These are phyloP conservation scores for Tiliacea aurago DNA, from an alignment of 2,888 invertebrate genomes.

Conservation along the genomic window DNA sequence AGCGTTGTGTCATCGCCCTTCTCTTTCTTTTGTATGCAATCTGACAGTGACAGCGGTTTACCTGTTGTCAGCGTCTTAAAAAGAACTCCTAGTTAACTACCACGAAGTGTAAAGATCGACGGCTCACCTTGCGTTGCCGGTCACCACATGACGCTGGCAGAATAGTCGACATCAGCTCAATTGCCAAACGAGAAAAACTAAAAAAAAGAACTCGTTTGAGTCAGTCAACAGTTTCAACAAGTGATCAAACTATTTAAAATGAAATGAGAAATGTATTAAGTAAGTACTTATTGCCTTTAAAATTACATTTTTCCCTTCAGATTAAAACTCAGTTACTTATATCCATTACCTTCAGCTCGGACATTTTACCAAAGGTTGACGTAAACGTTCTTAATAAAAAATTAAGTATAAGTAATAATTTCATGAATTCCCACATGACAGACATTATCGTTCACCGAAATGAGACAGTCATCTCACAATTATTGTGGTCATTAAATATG, in stretches of 20 bases:
- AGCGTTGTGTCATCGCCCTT: no score
- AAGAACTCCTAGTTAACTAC: no score
- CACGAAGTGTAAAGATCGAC: no score
- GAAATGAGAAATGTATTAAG: slow-evolving; percentile 1
- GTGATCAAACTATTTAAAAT: neutral
- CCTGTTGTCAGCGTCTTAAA: no score
- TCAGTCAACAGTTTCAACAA: neutral
- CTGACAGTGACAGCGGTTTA: no score
- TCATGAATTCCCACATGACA: slow-evolving; percentile 43
- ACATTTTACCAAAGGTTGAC: slow-evolving; percentile 34
- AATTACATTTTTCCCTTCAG: slow-evolving; percentile 31
- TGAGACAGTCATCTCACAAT: slow-evolving; percentile 49
- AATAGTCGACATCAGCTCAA: no score
- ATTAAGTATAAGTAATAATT: slow-evolving; percentile 50
- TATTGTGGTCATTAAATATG: slow-evolving; percentile 47
- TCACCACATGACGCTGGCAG: no score
- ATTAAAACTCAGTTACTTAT: slow-evolving; percentile 54
- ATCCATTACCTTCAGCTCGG: slow-evolving; percentile 40
- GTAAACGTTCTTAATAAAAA: slow-evolving; percentile 35
- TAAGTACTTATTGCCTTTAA: neutral
- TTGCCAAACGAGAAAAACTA: no score
- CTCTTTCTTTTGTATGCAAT: no score
- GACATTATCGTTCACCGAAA: slow-evolving; percentile 43
- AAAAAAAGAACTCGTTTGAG: no score
- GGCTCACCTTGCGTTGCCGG: no score